These are phyloP conservation scores for Phasia obesa DNA, from an alignment of 2,888 invertebrate genomes.

Conservation along the genomic window DNA sequence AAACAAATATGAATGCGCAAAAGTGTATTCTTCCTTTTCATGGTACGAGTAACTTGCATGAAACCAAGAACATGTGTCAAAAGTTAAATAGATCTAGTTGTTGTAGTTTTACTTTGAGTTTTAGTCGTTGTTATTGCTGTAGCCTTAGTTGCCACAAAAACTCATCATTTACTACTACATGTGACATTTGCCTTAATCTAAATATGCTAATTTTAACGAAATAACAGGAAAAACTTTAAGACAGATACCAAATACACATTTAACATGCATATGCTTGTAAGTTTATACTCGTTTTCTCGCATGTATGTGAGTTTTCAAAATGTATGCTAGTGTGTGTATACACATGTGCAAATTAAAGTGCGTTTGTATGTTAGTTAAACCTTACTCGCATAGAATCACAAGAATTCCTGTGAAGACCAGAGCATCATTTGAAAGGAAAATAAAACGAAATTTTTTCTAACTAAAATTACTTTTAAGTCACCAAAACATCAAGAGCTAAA, in stretches of 20 bases:
- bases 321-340: neutral
- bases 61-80: constrained; percentile 66
- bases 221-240: constrained; percentile 65
- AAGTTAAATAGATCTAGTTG: constrained; percentile 69
- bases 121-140: constrained; percentile 21
- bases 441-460: constrained; percentile 43
- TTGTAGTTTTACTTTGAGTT: constrained; percentile 38
- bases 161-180: constrained; percentile 62
- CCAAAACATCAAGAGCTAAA: constrained; percentile 49
- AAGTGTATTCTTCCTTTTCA: constrained; percentile 47
- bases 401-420: constrained; percentile 60
- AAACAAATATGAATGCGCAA: constrained; percentile 5
- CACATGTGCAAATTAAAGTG: constrained; percentile 15
- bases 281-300: too few relatives aligned
- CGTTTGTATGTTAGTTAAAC: constrained; percentile 30
- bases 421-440: constrained; percentile 28
- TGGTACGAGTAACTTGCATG: constrained; percentile 29
- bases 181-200: constrained; percentile 72
- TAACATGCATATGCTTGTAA: neutral
- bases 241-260: constrained; percentile 10
- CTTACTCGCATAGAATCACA: constrained; percentile 40
- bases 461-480: constrained; percentile 65
- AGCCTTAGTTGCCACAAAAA: constrained; percentile 67
- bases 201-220: constrained; percentile 73
- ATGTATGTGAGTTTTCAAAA: too few relatives aligned